phyloP scores from a whole-genome alignment of 2,797 vertebrate genomes.

The Molossus alvarezi region DNA sequence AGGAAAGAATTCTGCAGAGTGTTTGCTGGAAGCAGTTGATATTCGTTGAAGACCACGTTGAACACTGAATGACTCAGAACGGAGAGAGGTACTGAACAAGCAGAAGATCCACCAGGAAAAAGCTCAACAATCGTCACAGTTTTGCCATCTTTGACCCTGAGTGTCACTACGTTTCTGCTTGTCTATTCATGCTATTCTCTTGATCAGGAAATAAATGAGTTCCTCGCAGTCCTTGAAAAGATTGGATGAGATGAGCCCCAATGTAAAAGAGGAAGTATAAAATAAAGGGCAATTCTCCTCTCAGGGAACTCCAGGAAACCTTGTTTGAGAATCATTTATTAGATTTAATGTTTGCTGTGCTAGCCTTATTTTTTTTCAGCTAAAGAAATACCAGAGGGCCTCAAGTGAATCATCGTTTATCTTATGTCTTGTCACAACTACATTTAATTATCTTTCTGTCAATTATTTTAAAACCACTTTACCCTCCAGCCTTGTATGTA shows the following conservation, averaged over 20 bases:
- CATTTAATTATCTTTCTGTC: constrained; percentile 85
- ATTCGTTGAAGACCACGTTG: neutral
- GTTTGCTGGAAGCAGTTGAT: neutral
- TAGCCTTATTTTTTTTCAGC: constrained; percentile 48
- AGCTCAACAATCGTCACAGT: neutral
- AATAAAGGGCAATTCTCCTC: constrained; percentile 47
- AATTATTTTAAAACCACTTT: constrained; percentile 84
- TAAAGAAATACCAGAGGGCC: constrained; percentile 74
- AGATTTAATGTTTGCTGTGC: constrained; percentile 67
- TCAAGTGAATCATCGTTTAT: constrained; percentile 81
- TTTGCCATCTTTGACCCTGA: neutral
- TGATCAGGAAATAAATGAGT: neutral
- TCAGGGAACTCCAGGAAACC: neutral
- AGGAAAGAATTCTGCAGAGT: neutral
- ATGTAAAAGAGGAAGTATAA: neutral
- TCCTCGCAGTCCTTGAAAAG: neutral
- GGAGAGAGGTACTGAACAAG: neutral
- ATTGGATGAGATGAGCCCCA: neutral
- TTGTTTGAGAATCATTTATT: constrained; percentile 58
- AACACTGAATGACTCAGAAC: constrained; percentile 15
- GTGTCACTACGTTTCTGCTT: neutral
- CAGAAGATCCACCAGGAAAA: neutral
- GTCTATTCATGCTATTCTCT: neutral
- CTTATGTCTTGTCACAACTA: constrained; percentile 81
- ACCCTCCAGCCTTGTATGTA: constrained; percentile 77